Evolutionary conservation across 2,797 vertebrate genomes (phyloP), one percentile per base, ranked within the genome.

Genomic region (Gadopsis bispinosus): DNA sequence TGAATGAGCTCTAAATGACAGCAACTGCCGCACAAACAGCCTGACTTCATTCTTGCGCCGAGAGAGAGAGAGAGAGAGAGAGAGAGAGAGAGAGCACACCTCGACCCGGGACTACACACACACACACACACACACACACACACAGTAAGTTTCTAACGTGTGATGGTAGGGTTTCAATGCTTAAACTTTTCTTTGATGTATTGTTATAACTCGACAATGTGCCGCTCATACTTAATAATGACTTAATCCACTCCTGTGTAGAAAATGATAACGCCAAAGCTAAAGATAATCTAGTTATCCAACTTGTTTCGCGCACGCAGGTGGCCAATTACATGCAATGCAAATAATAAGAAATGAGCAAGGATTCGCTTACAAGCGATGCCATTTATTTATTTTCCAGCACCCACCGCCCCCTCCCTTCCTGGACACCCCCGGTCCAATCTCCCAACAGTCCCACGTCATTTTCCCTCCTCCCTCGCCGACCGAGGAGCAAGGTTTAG

Each of bases 381-480:
- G 78, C 51, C 53, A 66, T 88, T 74, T 78, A 75, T 88, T 84
- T 84, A 26, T 78, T 66, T 82, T 17, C 54, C 83, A 87, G 86
- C 86, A 73, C 83, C 86, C 83, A 20, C 81, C 69, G 48, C 83
- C 83, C 87, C 88, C 92, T 87, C 89, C 90, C 92, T 86, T 85
- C 87, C 90, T 82, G 91, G 92, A 93, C 92, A 91, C 92, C 93
- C 93, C 90, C 89, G 88, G 92, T 92, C 89, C 86, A 88, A 90
- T 91, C 92, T 92, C n/a, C 90, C 88, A 73, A 79, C 92, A 85
- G 86, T 90, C 89, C 89, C 92, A 92, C 94, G 93, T 94, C 92
- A 93, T 93, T 94, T 89, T 91, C 92, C 94, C 93, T 92, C 94
- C 94, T 94, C 94, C 94, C 92, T 91, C 85, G 80, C 88, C 82